Base-by-base conservation (phyloP, 2,888 invertebrate genomes). In the Epirrhoe alternata region DNA sequence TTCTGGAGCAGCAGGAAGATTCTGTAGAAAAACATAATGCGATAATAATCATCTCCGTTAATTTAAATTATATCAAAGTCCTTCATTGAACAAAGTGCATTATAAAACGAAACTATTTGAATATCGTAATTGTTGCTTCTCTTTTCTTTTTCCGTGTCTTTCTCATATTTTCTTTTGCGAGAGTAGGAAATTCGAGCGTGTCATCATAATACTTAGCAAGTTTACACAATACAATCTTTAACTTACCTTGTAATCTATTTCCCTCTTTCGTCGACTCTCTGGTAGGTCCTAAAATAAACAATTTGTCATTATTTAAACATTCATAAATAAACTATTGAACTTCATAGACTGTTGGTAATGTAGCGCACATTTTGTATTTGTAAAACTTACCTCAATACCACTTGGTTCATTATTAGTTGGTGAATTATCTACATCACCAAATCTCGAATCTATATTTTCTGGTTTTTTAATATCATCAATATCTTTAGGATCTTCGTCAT, bases 1-100 rank as follows among this genome's bases (percentile, higher is more conserved):
- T 0, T 53, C 72, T 0, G 82, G 81, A 0, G 78, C 76, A 42
- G 73, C 75, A 3, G 56, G 51, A 54, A 66, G 35, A 5, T 56
- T 52, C 58, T 56, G 55, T 49, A 54, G n/a, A 50, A 8, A n/a
- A 57, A 10, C 6, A 17, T 17, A 24, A 24, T n/a, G n/a, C n/a
- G n/a, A n/a, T n/a, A n/a, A n/a, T n/a, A n/a, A n/a, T n/a, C n/a
- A n/a, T n/a, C n/a, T n/a, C n/a, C n/a, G n/a, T n/a, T n/a, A n/a
- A n/a, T n/a, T n/a, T n/a, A n/a, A n/a, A n/a, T 30, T 5, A 47
- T 14, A 4, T 12, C 17, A 49, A 14, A 16, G 17, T 16, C 5
- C 14, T 49, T n/a, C n/a, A n/a, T n/a, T n/a, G n/a, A n/a, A 6
- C 51, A 24, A 24, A 24, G 24, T 24, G 3, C 24, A 24, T 24